phyloP scores from a whole-genome alignment of 2,113 vertebrate species.

The Callocephalon fimbriatum region DNA sequence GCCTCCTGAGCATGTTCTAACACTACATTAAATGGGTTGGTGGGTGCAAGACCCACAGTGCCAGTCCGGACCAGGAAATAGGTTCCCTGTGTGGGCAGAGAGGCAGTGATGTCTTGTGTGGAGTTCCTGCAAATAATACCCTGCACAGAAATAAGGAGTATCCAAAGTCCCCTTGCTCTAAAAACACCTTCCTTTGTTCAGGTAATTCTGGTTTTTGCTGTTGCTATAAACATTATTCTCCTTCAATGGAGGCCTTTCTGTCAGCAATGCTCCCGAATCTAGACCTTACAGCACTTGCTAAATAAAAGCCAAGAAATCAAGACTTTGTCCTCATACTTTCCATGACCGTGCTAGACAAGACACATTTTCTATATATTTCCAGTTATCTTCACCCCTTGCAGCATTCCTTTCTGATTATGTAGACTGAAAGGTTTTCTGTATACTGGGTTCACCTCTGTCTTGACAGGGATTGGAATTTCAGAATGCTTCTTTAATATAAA shows the following conservation, averaged over 20 bases:
- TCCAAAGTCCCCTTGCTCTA: not conserved
- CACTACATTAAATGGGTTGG: not conserved
- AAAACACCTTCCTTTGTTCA: not conserved
- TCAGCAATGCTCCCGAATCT: accelerated
- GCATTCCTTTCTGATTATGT: not conserved
- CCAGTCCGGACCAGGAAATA: not conserved
- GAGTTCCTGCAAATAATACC: not conserved
- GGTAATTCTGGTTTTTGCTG: not conserved
- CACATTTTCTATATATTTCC: not conserved
- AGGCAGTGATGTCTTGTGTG: not conserved
- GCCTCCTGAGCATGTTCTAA: not conserved
- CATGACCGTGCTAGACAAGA: not conserved
- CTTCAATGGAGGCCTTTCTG: not conserved
- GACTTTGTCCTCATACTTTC: not conserved
- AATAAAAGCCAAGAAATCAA: not conserved
- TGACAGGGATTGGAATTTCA: not conserved
- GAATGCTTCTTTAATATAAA: not conserved
- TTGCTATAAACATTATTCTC: not conserved
- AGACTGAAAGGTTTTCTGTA: not conserved
- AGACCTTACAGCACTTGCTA: not conserved
- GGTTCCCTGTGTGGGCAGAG: not conserved
- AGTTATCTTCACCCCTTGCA: not conserved
- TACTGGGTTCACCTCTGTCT: not conserved
- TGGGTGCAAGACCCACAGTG: not conserved
- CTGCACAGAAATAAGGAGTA: not conserved